A percentile compares a stretch with the other conserved stretches of the same genome.
These are phyloP conservation scores for Ichneumoninae sp. DNA, from an alignment of 2,888 invertebrate species.

Conservation along the genomic window DNA sequence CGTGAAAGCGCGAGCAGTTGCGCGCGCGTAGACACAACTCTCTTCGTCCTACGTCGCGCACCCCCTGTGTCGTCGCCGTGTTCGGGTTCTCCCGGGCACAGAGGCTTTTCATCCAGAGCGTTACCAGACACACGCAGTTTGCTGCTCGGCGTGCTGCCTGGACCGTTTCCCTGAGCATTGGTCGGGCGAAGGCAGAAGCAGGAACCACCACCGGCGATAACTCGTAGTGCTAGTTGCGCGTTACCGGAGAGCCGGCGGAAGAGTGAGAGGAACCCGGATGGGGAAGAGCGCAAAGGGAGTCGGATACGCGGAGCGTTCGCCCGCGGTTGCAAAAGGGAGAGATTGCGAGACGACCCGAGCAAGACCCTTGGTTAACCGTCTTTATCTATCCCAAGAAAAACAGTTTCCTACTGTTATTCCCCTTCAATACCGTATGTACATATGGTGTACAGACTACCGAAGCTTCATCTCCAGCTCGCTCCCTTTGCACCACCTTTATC, in stretches of 20 bases:
- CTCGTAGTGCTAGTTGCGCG: slow-evolving; percentile 41
- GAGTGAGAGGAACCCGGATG: slow-evolving; percentile 11
- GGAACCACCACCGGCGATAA: slow-evolving; percentile 7
- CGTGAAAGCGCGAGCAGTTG: slow-evolving; percentile 46
- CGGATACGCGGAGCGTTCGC: background rate
- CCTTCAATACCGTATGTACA: slow-evolving; percentile 34
- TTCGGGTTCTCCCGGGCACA: slow-evolving; percentile 75
- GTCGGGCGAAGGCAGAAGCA: slow-evolving; percentile 43
- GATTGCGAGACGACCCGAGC: slow-evolving; percentile 23
- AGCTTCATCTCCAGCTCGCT: slow-evolving; percentile 50
- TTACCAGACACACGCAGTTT: slow-evolving; percentile 75
- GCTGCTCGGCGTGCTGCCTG: slow-evolving; percentile 77
- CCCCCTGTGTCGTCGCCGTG: slow-evolving; percentile 65
- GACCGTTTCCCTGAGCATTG: slow-evolving; percentile 75
- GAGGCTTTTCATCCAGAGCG: slow-evolving; percentile 68
- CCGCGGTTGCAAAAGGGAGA: slow-evolving; percentile 26
- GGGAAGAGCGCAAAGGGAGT: background rate
- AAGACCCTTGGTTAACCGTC: slow-evolving; percentile 42
- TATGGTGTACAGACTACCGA: background rate
- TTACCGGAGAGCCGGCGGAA: background rate
- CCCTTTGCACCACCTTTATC: slow-evolving; percentile 43
- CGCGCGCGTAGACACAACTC: slow-evolving; percentile 64
- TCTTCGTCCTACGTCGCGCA: slow-evolving; percentile 62
- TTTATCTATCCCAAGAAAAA: slow-evolving; percentile 35
- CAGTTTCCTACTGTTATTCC: slow-evolving; percentile 40